Conservation (phyloP, 92 coral and sea anemone genomes). For the Paramuricea clavata region DNA sequence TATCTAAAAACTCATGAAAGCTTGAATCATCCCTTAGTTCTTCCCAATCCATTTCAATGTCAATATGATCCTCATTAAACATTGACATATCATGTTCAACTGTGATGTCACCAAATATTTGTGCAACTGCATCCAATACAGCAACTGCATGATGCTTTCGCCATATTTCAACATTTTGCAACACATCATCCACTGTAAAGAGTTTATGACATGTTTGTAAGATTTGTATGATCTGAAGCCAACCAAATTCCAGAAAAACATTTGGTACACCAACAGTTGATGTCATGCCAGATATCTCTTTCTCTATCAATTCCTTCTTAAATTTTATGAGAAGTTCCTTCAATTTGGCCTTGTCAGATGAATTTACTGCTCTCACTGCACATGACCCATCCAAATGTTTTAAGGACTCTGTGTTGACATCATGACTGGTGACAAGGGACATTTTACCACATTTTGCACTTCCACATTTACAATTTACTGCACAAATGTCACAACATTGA, state of each 20-base stretch:
- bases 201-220: conserved; percentile 50
- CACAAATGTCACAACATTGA: conserved; percentile 64
- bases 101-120: conserved; percentile 59
- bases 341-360: conserved; percentile 40
- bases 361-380: conserved; percentile 36
- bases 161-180: conserved; percentile 66
- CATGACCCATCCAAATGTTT: not conserved
- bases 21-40: conserved; percentile 54
- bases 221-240: conserved; percentile 32
- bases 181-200: conserved; percentile 59
- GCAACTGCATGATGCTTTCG: conserved; percentile 58
- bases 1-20: not conserved
- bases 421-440: not conserved
- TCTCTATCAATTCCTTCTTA: conserved; percentile 41
- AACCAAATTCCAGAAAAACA: conserved; percentile 65
- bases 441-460: conserved; percentile 26
- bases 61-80: conserved; percentile 28
- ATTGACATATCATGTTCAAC: conserved; percentile 32
- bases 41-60: conserved; percentile 60
- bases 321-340: conserved; percentile 9
- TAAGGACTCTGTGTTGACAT: not conserved
- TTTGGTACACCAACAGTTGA: conserved; percentile 59
- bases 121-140: conserved; percentile 41
- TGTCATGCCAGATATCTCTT: conserved; percentile 36
- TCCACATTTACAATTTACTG: conserved; percentile 46